phyloP scores from a whole-genome alignment of 2,113 vertebrate genomes.

The Triplophysa tibetana region DNA sequence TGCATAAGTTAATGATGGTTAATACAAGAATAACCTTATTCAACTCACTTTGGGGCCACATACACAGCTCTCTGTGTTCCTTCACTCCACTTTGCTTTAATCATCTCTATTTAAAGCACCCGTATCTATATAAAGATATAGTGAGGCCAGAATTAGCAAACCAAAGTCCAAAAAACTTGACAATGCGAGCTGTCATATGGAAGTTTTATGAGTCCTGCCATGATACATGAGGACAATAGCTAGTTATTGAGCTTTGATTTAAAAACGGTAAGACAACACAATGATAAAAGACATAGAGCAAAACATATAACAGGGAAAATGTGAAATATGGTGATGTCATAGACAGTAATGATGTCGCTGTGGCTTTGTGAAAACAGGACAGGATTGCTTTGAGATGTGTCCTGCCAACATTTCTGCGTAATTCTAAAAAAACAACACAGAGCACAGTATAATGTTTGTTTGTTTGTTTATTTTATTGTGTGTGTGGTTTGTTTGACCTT shows the following conservation, averaged over 20 bases:
- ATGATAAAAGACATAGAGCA: not conserved
- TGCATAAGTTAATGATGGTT: too few relatives aligned
- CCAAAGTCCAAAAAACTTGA: not conserved
- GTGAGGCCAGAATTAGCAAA: not conserved
- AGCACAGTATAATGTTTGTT: not conserved
- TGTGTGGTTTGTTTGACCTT: not conserved
- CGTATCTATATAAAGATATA: not conserved
- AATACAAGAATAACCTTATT: too few relatives aligned
- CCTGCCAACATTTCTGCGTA: not conserved
- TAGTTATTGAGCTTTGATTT: not conserved
- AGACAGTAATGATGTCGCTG: not conserved
- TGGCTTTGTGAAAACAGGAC: constrained; percentile 1
- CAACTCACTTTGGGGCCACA: not conserved
- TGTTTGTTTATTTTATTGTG: not conserved
- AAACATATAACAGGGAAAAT: not conserved
- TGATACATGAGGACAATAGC: constrained; percentile 3
- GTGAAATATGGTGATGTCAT: too few relatives aligned
- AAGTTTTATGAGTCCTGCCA: constrained; percentile 9
- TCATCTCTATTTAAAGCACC: not conserved
- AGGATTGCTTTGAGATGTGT: not conserved
- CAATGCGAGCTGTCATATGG: not conserved
- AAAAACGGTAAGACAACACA: not conserved
- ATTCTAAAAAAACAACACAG: constrained; percentile 2
- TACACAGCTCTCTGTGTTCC: not conserved
- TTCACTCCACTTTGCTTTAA: not conserved